Conservation (phyloP, 2,113 vertebrate species). For the Ardeotis arabs region DNA sequence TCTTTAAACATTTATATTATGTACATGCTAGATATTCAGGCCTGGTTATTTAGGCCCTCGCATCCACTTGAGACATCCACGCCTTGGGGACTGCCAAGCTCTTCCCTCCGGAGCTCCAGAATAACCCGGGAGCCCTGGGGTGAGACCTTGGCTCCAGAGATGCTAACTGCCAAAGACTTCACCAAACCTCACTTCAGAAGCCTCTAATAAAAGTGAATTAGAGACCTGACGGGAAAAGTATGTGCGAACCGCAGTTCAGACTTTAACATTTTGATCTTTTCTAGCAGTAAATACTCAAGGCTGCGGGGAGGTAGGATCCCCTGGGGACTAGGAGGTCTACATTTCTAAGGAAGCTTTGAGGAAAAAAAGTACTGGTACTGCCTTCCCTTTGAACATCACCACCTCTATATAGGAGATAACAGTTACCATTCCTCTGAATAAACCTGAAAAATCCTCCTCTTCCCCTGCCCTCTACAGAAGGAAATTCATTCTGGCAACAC, state of each 20-base stretch:
- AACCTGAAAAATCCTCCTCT: not conserved
- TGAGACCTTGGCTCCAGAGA: not conserved
- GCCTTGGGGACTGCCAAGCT: not conserved
- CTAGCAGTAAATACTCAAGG: not conserved
- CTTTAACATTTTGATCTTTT: not conserved
- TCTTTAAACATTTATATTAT: not conserved
- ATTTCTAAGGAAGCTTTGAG: not conserved
- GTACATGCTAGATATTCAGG: not conserved
- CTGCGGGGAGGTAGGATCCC: no score
- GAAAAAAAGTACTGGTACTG: not conserved
- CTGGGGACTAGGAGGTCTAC: not conserved
- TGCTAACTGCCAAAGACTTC: not conserved
- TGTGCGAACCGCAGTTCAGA: not conserved
- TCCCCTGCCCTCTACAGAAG: not conserved
- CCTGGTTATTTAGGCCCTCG: not conserved
- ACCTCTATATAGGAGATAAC: not conserved
- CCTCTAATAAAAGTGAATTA: not conserved
- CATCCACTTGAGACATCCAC: not conserved
- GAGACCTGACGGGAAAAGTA: not conserved
- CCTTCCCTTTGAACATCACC: not conserved
- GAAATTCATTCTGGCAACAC: not conserved
- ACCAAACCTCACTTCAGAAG: not conserved
- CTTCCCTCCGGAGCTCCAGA: not conserved
- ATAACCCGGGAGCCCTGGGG: not conserved
- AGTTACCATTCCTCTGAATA: not conserved